phyloP scores from a whole-genome alignment of 2,797 vertebrate species.

The Ibycter americanus region DNA sequence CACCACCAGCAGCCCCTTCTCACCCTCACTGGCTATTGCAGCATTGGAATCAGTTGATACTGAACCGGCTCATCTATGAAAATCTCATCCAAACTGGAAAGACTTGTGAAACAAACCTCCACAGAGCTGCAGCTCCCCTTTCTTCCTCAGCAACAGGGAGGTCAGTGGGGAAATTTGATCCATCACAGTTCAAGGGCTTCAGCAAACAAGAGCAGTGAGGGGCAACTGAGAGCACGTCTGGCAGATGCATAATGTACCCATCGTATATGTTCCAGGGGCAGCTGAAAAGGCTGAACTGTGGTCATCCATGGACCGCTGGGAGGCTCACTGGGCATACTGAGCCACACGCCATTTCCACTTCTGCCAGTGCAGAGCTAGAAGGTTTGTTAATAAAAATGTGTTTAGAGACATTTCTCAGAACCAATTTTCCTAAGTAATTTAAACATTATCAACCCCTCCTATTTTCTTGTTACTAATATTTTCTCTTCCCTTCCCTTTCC shows the following conservation, averaged over 20 bases:
- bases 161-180: constrained; percentile 23
- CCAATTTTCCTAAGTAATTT: not conserved
- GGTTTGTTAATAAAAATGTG: not conserved
- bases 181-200: not conserved
- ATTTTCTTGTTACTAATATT: not conserved
- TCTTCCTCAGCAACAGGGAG: not conserved
- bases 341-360: accelerated
- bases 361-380: not conserved
- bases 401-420: not conserved
- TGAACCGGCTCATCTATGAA: not conserved
- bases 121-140: not conserved
- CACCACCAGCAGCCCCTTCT: not conserved
- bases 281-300: not conserved
- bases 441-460: not conserved
- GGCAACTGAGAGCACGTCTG: not conserved
- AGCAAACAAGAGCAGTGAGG: accelerated
- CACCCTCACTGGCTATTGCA: not conserved
- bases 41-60: not conserved
- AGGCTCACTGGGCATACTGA: accelerated
- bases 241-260: not conserved
- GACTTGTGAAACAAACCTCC: constrained; percentile 4
- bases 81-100: not conserved
- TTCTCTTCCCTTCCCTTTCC: not conserved
- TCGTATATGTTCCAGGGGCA: not conserved
- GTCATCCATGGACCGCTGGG: not conserved